Evolutionary conservation across 2,888 invertebrate species (phyloP), one percentile per base, ranked within the genome.

Genomic region (Dichetophora obliterata): DNA sequence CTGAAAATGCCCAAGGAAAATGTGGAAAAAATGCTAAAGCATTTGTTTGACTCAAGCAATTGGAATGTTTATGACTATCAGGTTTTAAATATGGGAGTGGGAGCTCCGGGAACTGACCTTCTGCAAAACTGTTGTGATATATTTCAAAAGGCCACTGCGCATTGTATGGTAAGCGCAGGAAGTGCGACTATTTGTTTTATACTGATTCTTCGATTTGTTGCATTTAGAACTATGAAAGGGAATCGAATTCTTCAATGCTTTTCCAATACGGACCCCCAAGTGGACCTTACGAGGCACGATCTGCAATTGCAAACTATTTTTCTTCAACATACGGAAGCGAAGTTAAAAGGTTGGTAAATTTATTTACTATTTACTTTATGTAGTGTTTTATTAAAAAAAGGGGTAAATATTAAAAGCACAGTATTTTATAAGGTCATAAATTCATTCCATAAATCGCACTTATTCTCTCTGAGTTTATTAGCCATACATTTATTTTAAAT

Each of bases 211-310:
- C 8, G 22, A 57, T 34, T 73, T 78, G 14, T 48, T 54, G n/a
- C 24, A 78, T 78, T 8, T 48, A 88, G 88, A 80, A 83, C 80
- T 75, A 80, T 34, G 88, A 88, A 75, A 82, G 83, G 43, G 72
- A 75, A 37, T 9, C 31, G 0, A 86, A 87, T 65, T 77, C 82
- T 11, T 87, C 88, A 14, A 78, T 86, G 75, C 84, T 91, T 1
- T 92, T 91, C 82, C 91, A 91, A 85, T 92, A 92, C 83, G 92
- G 91, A 8, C 89, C 90, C n/a, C 88, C 90, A 0, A 86, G 89
- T 27, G 91, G 91, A 0, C 83, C 88, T n/a, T 89, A 88, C 86
- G 90, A 90, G 78, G 89, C 89, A 75, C 89, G 91, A 19, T 86
- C 88, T 8, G 90, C 90, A 78, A 86, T 91, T 76, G 87, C 90